Conservation (phyloP, 2,888 invertebrate genomes). For the Onchidella celtica region DNA sequence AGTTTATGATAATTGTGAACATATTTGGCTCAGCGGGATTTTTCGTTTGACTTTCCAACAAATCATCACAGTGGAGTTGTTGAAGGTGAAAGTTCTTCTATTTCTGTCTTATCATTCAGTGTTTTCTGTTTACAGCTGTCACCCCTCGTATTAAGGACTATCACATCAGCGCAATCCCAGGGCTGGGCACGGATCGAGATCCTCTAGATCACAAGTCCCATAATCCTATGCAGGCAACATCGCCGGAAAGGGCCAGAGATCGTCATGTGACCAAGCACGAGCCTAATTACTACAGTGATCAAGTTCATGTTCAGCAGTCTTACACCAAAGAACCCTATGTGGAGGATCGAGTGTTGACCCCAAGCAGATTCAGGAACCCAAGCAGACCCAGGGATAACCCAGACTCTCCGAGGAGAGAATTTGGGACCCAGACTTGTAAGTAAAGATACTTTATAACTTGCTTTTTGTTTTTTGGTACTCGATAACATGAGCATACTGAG, state of each 20-base stretch:
- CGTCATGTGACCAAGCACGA: background rate
- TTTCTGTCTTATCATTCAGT: background rate
- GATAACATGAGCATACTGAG: no score
- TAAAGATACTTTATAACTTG: background rate
- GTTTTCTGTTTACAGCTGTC: conserved; percentile 1
- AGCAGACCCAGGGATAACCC: conserved; percentile 59
- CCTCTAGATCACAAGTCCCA: background rate
- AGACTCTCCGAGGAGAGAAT: conserved; percentile 67
- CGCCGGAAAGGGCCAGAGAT: background rate
- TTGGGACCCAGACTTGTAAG: conserved; percentile 74
- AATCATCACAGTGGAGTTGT: no score
- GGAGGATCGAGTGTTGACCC: conserved; percentile 82
- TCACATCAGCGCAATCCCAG: conserved; percentile 6
- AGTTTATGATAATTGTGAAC: no score
- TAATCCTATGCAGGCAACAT: background rate
- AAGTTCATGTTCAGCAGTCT: conserved; percentile 11
- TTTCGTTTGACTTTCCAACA: no score
- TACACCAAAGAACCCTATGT: conserved; percentile 66
- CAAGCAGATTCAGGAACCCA: conserved; percentile 81
- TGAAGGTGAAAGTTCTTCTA: no score
- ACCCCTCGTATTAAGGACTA: conserved; percentile 30
- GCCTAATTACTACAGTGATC: no score
- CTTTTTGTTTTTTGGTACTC: background rate
- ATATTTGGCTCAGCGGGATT: no score
- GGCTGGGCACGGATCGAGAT: background rate